A percentile compares a stretch with the other conserved stretches of the same genome.
Conservation (phyloP, 2,888 invertebrate genomes). For the Oasisia sp. region DNA sequence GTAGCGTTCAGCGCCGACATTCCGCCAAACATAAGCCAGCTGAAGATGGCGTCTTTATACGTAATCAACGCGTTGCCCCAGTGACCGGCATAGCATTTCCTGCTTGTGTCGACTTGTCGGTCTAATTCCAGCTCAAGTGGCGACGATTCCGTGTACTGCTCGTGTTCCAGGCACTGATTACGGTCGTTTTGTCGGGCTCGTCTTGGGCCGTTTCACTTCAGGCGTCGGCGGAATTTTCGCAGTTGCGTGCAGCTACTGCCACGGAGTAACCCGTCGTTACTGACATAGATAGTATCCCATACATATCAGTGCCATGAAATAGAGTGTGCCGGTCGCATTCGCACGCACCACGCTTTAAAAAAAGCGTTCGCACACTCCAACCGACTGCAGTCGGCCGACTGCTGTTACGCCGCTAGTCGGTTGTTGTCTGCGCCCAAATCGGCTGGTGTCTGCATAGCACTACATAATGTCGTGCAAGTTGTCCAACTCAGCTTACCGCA, state of each 20-base stretch:
- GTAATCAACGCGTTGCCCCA: background rate
- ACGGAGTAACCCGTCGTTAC: no score
- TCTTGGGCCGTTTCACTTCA: background rate
- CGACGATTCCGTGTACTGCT: background rate
- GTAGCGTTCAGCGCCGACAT: background rate
- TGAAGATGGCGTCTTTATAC: background rate
- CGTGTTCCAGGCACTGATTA: background rate
- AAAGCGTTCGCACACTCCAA: no score
- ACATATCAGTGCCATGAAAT: no score
- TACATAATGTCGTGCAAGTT: no score
- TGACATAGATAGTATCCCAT: no score
- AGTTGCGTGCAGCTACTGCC: background rate
- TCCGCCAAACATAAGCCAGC: background rate
- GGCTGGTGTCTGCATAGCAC: no score
- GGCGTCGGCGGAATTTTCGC: background rate
- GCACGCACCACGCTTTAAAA: no score
- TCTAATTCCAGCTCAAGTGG: background rate
- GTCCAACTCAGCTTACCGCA: no score
- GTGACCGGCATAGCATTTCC: conserved; percentile 2
- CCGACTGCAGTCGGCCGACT: no score
- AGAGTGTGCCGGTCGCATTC: no score
- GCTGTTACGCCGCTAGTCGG: no score
- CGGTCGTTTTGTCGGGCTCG: background rate
- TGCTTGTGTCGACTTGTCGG: background rate
- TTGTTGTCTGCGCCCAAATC: no score